These are phyloP conservation scores for Copsychus sechellarum DNA, from an alignment of 2,113 vertebrate species.

Conservation along the genomic window DNA sequence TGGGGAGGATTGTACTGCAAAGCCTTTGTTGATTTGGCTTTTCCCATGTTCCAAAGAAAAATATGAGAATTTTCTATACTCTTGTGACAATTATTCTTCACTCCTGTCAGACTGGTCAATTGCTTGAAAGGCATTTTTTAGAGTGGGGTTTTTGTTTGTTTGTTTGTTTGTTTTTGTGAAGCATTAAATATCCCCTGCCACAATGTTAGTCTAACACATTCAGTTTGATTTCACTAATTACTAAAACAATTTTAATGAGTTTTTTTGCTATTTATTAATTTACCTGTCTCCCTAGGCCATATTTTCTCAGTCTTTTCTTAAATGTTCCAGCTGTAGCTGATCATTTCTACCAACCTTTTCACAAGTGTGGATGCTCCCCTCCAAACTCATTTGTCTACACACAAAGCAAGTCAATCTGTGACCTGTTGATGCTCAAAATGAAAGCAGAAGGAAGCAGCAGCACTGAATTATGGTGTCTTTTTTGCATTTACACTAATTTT, in stretches of 20 bases:
- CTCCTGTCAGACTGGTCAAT: background rate
- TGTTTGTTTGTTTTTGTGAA: background rate
- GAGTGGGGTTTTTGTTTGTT: background rate
- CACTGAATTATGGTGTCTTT: background rate
- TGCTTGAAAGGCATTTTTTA: background rate
- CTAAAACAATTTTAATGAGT: background rate
- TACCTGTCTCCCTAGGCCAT: background rate
- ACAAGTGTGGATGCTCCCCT: background rate
- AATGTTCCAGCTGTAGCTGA: background rate
- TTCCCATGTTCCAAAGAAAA: background rate
- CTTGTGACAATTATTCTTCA: background rate
- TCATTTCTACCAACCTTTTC: background rate
- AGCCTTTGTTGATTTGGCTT: background rate
- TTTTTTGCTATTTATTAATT: background rate
- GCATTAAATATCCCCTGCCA: background rate
- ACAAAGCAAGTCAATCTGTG: background rate
- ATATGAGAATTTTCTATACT: background rate
- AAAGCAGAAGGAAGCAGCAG: background rate
- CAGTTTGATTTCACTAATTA: background rate
- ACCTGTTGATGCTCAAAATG: fast-evolving
- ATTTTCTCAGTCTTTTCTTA: background rate
- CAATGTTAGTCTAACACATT: background rate
- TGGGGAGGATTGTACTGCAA: background rate
- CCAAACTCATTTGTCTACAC: background rate
- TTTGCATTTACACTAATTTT: background rate